Percentiles rank a stretch among this genome's conserved stretches.
Evolutionary conservation across 2,113 vertebrate genomes (phyloP).

Genomic region (Oostethus manadensis): DNA sequence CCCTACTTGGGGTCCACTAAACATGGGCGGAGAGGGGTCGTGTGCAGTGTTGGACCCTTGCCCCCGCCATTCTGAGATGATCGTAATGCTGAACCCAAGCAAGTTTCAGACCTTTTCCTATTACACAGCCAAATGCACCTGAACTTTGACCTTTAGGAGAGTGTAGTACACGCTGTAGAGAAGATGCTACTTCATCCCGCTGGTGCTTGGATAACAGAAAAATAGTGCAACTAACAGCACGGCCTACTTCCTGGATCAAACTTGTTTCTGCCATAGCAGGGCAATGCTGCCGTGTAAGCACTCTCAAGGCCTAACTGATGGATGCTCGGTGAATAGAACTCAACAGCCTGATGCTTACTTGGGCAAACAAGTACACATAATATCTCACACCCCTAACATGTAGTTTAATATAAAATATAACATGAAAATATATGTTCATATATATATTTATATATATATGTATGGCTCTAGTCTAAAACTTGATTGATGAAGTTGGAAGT

Average conservation of each 20-base stretch:
- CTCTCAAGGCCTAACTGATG: constrained; percentile 8
- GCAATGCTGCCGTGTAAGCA: background rate
- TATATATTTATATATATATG: constrained; percentile 9
- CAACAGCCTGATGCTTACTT: constrained; percentile 36
- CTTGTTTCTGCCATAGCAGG: constrained; percentile 8
- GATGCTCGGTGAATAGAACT: constrained; percentile 27
- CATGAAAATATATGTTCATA: constrained; percentile 66
- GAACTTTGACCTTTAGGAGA: constrained; percentile 24
- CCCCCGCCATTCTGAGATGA: constrained; percentile 48
- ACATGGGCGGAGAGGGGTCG: constrained; percentile 15
- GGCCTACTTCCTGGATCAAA: background rate
- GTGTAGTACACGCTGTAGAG: constrained; percentile 3
- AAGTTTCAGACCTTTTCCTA: constrained; percentile 26
- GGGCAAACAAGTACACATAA: constrained; percentile 48
- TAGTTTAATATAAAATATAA: constrained; percentile 67
- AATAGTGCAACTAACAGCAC: constrained; percentile 45
- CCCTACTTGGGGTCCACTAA: constrained; percentile 44
- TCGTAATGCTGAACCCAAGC: constrained; percentile 45
- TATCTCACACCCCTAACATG: constrained; percentile 50
- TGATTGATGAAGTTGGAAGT: constrained; percentile 29
- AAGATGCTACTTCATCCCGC: constrained; percentile 33
- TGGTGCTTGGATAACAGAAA: constrained; percentile 20
- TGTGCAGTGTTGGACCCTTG: constrained; percentile 36
- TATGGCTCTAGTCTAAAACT: constrained; percentile 56
- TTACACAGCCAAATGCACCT: constrained; percentile 28